Percentiles rank a stretch among this genome's conserved stretches.
Evolutionary conservation across 1,140 invertebrate species (phyloP).

Genomic region (Bombus pyrosoma): DNA sequence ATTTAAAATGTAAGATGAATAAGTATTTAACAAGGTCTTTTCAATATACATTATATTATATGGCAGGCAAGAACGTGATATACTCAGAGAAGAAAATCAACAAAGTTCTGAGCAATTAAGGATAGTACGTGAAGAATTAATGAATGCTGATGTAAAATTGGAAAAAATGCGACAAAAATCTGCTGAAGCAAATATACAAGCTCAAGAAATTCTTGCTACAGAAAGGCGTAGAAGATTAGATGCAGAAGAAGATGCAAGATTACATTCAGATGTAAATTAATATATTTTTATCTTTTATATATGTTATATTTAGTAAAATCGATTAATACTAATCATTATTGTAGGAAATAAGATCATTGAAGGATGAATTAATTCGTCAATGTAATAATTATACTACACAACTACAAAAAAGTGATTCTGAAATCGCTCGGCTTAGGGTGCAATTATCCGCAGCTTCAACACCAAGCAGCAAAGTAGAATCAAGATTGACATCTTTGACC

Average conservation of each 20-base stretch:
- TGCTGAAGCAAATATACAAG: slow-evolving; percentile 74
- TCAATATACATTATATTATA: slow-evolving; percentile 25
- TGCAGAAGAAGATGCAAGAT: slow-evolving; percentile 84
- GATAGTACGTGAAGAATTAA: slow-evolving; percentile 83
- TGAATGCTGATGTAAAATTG: slow-evolving; percentile 79
- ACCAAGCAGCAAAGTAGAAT: slow-evolving; percentile 86
- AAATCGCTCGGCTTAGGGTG: slow-evolving; percentile 85
- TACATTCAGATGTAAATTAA: slow-evolving; percentile 81
- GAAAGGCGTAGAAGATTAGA: slow-evolving; percentile 84
- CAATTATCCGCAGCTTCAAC: slow-evolving; percentile 83
- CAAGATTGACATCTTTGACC: slow-evolving; percentile 87
- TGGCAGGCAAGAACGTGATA: slow-evolving; percentile 84
- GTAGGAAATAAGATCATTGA: slow-evolving; percentile 85
- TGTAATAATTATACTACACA: slow-evolving; percentile 82
- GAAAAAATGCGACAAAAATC: slow-evolving; percentile 78
- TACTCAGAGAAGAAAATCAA: slow-evolving; percentile 85
- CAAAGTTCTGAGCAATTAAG: slow-evolving; percentile 83
- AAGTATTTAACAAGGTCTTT: slow-evolving; percentile 7
- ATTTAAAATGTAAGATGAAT: not conserved
- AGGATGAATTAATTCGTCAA: slow-evolving; percentile 85
- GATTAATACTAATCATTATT: slow-evolving; percentile 51
- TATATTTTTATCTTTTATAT: slow-evolving; percentile 16
- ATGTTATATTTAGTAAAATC: slow-evolving; percentile 2
- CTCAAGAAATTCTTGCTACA: slow-evolving; percentile 83
- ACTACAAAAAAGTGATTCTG: slow-evolving; percentile 85